Base-by-base conservation (phyloP, 1,140 invertebrate species). In the Meloidogyne exigua region DNA sequence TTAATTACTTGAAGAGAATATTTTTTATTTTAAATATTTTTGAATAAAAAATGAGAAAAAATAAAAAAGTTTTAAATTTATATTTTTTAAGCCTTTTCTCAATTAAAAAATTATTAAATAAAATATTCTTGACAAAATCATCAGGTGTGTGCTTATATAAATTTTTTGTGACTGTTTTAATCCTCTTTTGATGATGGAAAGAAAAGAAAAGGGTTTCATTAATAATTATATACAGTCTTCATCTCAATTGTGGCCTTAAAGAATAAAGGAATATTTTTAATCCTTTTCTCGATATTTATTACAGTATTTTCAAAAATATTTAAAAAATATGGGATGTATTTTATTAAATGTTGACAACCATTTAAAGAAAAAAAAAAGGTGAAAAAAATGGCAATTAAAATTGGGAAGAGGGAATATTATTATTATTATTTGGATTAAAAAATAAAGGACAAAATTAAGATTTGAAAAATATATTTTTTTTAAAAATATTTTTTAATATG, bases 11-110 rank as follows among this genome's bases (percentile, higher is more conserved):
- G 2, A 42, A 68, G 23, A n/a, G n/a, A n/a, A 25, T 66, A 7
- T 26, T 15, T 39, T 18, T 66, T 66, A 15, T 28, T 68, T 68
- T 68, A 5, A 71, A 42, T 44, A 21, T 26, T 71, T 71, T 71
- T 39, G 65, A 5, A n/a, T 67, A 67, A n/a, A n/a, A 18, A 18
- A 49, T 3, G 5, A 15, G 11, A 1, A 1, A 49, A 49, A 49
- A 18, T 49, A 49, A 32, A 32, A 32, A n/a, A n/a, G n/a, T n/a
- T n/a, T n/a, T n/a, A n/a, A n/a, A n/a, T n/a, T n/a, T 32, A 3
- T 32, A 32, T 32, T 32, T 32, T 32, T 32, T 32, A 32, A 32
- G 28, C 28, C 28, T 32, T 32, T 32, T 32, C 28, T 32, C 7
- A 32, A 3, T 3, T 32, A 32, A 32, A 32, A 32, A 32, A n/a